Conservation (phyloP, 2,113 vertebrate species). For the Alces alces region DNA sequence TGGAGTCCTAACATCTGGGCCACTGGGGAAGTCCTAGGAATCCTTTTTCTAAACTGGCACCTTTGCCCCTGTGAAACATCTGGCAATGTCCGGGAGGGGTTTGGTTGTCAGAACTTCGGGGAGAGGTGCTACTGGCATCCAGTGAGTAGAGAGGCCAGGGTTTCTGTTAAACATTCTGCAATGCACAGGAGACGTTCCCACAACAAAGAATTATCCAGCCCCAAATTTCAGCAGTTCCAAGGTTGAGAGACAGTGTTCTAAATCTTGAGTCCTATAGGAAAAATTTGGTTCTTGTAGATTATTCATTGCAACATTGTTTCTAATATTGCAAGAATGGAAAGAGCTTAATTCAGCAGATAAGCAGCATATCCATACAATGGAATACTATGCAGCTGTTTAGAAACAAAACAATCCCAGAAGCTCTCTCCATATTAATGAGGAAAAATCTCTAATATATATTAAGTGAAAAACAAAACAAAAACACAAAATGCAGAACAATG, state of each 20-base stretch:
- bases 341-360: neutral
- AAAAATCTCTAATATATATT: neutral
- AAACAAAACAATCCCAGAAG: neutral
- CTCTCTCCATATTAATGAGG: neutral
- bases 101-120: neutral
- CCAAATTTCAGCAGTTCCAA: neutral
- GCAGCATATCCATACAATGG: neutral
- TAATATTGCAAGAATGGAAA: neutral
- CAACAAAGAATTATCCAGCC: neutral
- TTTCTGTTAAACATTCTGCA: neutral
- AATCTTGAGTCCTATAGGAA: neutral
- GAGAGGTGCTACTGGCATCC: neutral
- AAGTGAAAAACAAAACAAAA: neutral
- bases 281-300: neutral
- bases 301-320: neutral
- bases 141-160: neutral
- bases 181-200: neutral
- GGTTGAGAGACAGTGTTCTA: neutral
- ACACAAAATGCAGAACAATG: neutral
- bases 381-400: neutral
- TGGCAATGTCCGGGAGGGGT: neutral
- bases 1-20: neutral
- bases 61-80: neutral
- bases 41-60: neutral
- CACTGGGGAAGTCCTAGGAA: neutral